Evolutionary conservation across 2,113 vertebrate species (phyloP).

Genomic region (Paramormyrops kingsleyae): DNA sequence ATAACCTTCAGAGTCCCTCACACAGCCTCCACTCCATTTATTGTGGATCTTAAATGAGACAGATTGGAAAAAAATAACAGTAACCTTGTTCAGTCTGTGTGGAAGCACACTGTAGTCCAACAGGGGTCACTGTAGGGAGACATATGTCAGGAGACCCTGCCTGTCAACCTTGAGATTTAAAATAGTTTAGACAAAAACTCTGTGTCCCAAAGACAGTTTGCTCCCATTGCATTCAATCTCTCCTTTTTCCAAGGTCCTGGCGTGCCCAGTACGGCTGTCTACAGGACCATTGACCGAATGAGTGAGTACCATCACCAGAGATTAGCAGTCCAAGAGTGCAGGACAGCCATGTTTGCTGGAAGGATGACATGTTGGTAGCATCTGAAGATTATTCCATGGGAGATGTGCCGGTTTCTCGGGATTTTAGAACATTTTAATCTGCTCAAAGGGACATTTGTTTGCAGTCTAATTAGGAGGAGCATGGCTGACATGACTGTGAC

Average conservation of each 20-base stretch:
- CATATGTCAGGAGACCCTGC: neutral
- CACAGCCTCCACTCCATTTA: neutral
- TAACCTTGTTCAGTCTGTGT: neutral
- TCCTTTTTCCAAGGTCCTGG: constrained; percentile 69
- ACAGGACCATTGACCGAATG: constrained; percentile 65
- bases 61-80: neutral
- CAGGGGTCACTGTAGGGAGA: neutral
- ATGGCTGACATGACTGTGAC: neutral
- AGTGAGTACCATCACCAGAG: constrained; percentile 67
- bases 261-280: constrained; percentile 76
- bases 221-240: neutral
- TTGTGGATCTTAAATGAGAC: neutral
- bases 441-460: neutral
- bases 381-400: neutral
- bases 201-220: neutral
- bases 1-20: neutral
- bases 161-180: neutral
- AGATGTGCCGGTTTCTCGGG: neutral
- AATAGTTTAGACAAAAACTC: neutral
- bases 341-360: neutral
- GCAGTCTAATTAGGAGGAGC: neutral
- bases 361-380: neutral
- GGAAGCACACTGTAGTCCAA: neutral
- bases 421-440: neutral
- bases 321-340: neutral